Evolutionary conservation across 1,140 invertebrate genomes (phyloP).

Genomic region (Leptinotarsa undecemlineata): DNA sequence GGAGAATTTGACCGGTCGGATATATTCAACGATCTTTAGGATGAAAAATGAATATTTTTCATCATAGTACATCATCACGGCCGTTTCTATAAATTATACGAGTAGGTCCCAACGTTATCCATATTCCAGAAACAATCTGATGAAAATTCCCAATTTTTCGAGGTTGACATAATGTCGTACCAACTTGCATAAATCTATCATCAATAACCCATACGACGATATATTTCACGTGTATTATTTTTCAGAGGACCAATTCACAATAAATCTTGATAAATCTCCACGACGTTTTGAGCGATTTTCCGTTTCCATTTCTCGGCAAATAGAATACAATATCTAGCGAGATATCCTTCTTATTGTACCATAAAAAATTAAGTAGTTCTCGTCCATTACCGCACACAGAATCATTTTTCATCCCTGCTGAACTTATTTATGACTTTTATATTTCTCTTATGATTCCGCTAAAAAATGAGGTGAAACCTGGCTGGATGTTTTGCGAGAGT

Average conservation of each 20-base stretch:
- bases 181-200: not conserved
- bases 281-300: not conserved
- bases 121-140: too few relatives aligned
- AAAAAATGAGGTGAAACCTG: not conserved
- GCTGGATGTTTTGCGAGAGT: not conserved
- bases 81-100: too few relatives aligned
- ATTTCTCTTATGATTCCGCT: constrained; percentile 1
- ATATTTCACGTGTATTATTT: not conserved
- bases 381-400: constrained; percentile 9
- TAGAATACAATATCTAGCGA: not conserved
- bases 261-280: constrained; percentile 5
- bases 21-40: too few relatives aligned
- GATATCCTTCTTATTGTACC: constrained; percentile 11
- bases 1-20: too few relatives aligned
- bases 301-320: constrained; percentile 2
- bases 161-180: too few relatives aligned
- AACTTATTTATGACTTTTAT: constrained; percentile 16
- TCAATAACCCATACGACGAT: not conserved
- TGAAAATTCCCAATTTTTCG: too few relatives aligned
- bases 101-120: too few relatives aligned
- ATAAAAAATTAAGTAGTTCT: constrained; percentile 22
- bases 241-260: not conserved
- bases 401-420: constrained; percentile 12
- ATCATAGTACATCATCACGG: too few relatives aligned
- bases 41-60: too few relatives aligned